Evolutionary conservation across 2,113 vertebrate genomes (phyloP), one percentile per base, ranked within the genome.

Genomic region (Brachyhypopomus occidentalis): DNA sequence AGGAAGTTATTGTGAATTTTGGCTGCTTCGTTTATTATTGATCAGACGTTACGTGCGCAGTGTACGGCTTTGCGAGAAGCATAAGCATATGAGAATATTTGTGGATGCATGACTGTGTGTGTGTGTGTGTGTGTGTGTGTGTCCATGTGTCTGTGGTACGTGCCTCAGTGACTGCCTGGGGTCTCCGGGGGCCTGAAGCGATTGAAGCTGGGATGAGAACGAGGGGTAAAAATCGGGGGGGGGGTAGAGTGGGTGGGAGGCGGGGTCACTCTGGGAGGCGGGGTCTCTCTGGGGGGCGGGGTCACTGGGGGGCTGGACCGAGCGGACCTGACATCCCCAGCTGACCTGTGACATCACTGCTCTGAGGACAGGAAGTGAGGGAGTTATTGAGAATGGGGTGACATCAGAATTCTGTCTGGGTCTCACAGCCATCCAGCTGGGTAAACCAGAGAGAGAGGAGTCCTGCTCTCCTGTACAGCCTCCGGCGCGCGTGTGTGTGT

Each of bases 281-380:
- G n/a, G n/a, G n/a, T n/a, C 41, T 56, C 60, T 72, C 20, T 45
- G 72, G 63, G 62, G 86, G 38, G n/a, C n/a, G n/a, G n/a, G n/a
- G n/a, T n/a, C n/a, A n/a, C n/a, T n/a, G n/a, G n/a, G n/a, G n/a
- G n/a, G n/a, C 45, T 1, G 84, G 72, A 3, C 22, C 70, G 79
- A 79, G 89, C 86, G 89, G 91, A 90, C 90, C 85, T 93, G 91
- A 94, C 91, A 93, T 92, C 90, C 87, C 89, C 90, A 92, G 92
- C 90, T 92, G 92, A 89, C 86, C 85, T 86, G 89, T 93, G 91
- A 94, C 90, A 92, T 93, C 92, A 92, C 88, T 82, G 52, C 78
- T 81, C 80, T 77, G 36, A 58, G 88, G 88, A 90, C 92, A 92
- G 93, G 93, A 94, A 91, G 88, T 85, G 59, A 30, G 89, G 87